phyloP scores from a whole-genome alignment of 2,888 invertebrate genomes.

The Mantis religiosa region DNA sequence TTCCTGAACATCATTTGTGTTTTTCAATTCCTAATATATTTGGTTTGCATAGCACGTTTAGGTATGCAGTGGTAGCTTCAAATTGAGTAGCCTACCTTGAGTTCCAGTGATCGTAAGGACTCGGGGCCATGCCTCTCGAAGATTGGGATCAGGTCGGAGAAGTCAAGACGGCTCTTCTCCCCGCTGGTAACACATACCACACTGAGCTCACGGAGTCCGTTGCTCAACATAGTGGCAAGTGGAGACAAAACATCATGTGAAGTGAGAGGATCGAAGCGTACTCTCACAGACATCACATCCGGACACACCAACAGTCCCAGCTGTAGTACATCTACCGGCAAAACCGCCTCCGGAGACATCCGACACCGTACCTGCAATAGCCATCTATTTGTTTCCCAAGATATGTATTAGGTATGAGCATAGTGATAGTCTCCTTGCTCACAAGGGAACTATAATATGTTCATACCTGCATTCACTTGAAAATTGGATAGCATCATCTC shows the following conservation, averaged over 20 bases:
- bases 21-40: too few relatives aligned
- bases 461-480: too few relatives aligned
- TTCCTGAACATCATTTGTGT: too few relatives aligned
- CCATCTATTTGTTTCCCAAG: too few relatives aligned
- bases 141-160: constrained; percentile 36
- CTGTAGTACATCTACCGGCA: constrained; percentile 36
- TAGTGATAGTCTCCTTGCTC: too few relatives aligned
- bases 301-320: constrained; percentile 37
- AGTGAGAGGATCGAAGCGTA: constrained; percentile 36
- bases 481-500: too few relatives aligned
- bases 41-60: too few relatives aligned
- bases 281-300: constrained; percentile 33
- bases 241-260: constrained; percentile 37
- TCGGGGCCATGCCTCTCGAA: constrained; percentile 34
- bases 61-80: too few relatives aligned
- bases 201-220: constrained; percentile 34
- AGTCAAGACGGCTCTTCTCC: constrained; percentile 37
- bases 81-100: constrained; percentile 26
- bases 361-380: constrained; percentile 34
- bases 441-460: too few relatives aligned
- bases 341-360: constrained; percentile 35
- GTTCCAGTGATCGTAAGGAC: constrained; percentile 28
- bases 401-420: too few relatives aligned
- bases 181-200: constrained; percentile 39
- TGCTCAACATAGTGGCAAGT: constrained; percentile 25